Evolutionary conservation across 2,113 vertebrate species (phyloP), one percentile per base, ranked within the genome.

Genomic region (Prionailurus bengalensis): DNA sequence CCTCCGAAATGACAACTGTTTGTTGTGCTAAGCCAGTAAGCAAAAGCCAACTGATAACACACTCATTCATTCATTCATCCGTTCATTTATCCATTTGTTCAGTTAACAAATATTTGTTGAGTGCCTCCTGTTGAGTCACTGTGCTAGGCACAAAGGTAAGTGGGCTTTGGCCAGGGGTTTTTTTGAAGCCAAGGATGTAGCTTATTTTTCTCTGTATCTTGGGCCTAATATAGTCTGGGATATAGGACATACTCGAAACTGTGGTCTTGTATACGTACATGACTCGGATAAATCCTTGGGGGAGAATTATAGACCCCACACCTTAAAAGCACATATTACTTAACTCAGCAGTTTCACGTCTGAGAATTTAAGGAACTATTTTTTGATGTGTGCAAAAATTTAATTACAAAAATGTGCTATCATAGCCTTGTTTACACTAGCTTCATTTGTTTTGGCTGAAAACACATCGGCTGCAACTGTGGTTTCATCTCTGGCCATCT

Each of bases 351-450:
- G 82, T 82, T 95, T 31, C 7, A 29, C 87, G 89, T 89, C 61
- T 87, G 91, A 95, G 92, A 95, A 92, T 87, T 79, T 61, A 94
- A 94, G 80, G 71, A 84, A 74, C 58, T 87, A 97, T 92, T 96
- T 98, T 90, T 55, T n/a, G 55, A 89, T 82, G 36, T 76, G n/a
- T 84, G 25, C 82, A 97, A 95, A 91, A 86, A 78, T 88, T 83
- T 96, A 94, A 97, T 97, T 73, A 87, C 4, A 65, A 87, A 74
- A 87, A 85, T 76, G 42, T 45, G 63, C n/a, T 65, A 48, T 74
- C 31, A 16, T 12, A 73, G 61, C n/a, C 70, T 89, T 3, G 1
- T 84, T 95, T 36, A 58, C 51, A 31, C 7, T 65, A 53, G n/a
- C 36, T 87, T 89, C n/a, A 17, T 82, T 31, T 66, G 94, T 55